phyloP scores from a whole-genome alignment of 2,113 vertebrate genomes.

The Cryptoleucopteryx plumbea region DNA sequence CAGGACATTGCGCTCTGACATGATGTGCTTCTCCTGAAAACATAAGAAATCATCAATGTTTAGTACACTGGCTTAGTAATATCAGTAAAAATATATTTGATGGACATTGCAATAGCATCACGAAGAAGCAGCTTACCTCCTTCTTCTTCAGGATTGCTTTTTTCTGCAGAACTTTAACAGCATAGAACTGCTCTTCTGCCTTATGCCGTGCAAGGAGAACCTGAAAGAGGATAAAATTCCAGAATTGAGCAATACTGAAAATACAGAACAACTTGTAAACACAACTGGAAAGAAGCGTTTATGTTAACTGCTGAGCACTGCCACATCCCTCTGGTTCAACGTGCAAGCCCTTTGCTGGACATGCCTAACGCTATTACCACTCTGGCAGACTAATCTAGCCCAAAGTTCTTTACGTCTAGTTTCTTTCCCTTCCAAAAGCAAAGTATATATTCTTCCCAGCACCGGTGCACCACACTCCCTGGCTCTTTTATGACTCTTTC shows the following conservation, averaged over 20 bases:
- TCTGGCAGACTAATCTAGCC: neutral
- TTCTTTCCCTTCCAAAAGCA: neutral
- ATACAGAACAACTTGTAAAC: neutral
- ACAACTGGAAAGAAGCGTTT: neutral
- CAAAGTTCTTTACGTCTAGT: rapidly evolving
- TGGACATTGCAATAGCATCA: neutral
- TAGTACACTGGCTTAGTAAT: neutral
- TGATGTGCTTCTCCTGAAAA: slow-evolving; percentile 95
- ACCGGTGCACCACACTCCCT: neutral
- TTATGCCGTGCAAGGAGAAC: slow-evolving; percentile 94
- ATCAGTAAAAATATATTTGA: neutral
- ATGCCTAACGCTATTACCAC: neutral
- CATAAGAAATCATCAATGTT: neutral
- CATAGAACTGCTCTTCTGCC: slow-evolving; percentile 92
- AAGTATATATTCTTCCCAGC: neutral
- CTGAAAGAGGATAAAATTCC: slow-evolving; percentile 50
- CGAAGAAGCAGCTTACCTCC: slow-evolving; percentile 76
- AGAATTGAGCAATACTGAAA: neutral
- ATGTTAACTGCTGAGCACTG: neutral
- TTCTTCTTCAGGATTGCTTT: slow-evolving; percentile 99
- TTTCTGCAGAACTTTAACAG: slow-evolving; percentile 97
- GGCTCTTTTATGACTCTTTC: neutral
- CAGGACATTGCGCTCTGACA: slow-evolving; percentile 96
- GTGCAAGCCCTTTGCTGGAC: neutral
- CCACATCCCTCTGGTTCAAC: neutral